Conservation (phyloP, 2,797 vertebrate species). For the Eremophila alpestris region DNA sequence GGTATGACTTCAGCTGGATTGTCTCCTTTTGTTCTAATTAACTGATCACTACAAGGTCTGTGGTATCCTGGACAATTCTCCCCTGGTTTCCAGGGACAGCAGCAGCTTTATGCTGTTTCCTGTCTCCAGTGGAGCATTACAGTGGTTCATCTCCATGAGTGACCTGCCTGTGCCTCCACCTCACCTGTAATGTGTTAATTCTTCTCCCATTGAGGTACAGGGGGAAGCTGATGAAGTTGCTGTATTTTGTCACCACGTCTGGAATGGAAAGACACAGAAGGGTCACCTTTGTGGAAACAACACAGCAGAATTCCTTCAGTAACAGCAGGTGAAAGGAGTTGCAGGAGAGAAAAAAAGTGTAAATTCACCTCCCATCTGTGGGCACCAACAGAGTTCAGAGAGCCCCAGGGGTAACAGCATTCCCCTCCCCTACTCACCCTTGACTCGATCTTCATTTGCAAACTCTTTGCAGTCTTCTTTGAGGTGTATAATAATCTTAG, state of each 20-base stretch:
- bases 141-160: neutral
- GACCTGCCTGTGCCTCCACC: neutral
- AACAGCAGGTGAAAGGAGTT: neutral
- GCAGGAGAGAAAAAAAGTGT: neutral
- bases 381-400: neutral
- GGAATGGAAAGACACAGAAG: neutral
- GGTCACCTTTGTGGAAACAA: neutral
- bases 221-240: conserved; percentile 96
- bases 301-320: neutral
- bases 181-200: conserved; percentile 92
- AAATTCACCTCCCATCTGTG: neutral
- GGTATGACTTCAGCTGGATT: neutral
- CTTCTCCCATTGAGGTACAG: conserved; percentile 91
- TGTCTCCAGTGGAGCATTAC: neutral
- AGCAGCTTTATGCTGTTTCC: neutral
- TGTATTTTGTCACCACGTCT: conserved; percentile 97
- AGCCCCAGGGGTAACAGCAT: neutral
- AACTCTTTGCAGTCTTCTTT: conserved; percentile 95
- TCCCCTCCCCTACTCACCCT: conserved; percentile 76
- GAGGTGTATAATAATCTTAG: conserved; percentile 92
- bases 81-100: neutral
- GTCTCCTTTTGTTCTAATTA: neutral
- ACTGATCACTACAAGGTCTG: neutral
- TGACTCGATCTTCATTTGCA: conserved; percentile 87
- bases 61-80: neutral